phyloP scores from a whole-genome alignment of 2,113 vertebrate genomes.

The Corydoras sp. region DNA sequence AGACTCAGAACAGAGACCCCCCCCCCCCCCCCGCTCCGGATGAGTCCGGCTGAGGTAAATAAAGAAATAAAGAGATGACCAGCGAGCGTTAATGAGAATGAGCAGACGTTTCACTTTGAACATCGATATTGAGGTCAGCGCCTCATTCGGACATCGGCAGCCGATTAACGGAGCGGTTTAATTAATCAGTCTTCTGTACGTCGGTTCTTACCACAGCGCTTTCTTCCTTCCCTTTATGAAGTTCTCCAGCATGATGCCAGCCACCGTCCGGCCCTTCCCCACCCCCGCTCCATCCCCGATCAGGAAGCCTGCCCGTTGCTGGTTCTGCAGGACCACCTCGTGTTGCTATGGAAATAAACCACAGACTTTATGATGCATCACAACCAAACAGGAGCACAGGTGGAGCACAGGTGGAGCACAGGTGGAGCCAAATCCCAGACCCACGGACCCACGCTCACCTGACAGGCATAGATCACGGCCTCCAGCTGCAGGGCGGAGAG shows the following conservation, averaged over 20 bases:
- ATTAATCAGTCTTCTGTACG: background rate
- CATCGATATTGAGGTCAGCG: too few species aligned
- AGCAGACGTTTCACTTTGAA: too few species aligned
- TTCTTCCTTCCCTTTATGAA: conserved; percentile 86
- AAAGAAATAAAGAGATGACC: too few species aligned
- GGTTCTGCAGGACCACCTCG: conserved; percentile 85
- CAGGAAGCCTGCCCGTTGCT: conserved; percentile 91
- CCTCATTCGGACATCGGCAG: too few species aligned
- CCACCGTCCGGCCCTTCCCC: conserved; percentile 92
- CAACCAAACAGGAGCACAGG: too few species aligned
- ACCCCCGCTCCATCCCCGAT: conserved; percentile 93
- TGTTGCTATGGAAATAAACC: conserved; percentile 76
- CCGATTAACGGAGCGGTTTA: too few species aligned
- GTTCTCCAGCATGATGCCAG: conserved; percentile 93
- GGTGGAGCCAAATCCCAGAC: too few species aligned
- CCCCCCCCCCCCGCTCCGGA: too few species aligned
- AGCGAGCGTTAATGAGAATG: too few species aligned
- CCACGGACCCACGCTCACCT: conserved; percentile 64
- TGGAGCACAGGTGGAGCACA: too few species aligned
- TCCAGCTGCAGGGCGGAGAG: conserved; percentile 95
- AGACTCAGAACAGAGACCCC: too few species aligned
- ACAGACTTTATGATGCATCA: background rate
- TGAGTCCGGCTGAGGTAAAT: too few species aligned
- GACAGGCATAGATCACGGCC: conserved; percentile 93
- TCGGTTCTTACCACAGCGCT: conserved; percentile 81